phyloP scores from a whole-genome alignment of 1,140 invertebrate genomes.

The Drosophila setifemur region DNA sequence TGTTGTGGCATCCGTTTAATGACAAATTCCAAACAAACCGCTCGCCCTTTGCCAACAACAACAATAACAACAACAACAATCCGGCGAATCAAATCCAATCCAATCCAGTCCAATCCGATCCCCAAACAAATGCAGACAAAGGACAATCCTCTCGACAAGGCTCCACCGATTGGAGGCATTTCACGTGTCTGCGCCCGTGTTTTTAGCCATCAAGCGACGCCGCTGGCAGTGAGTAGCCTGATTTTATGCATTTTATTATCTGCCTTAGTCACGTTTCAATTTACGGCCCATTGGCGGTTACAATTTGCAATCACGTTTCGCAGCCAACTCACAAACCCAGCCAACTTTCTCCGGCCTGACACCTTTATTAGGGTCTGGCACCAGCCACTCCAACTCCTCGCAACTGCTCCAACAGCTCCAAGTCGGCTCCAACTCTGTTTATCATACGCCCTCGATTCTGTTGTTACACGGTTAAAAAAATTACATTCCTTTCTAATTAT shows the following conservation, averaged over 20 bases:
- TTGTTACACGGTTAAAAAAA: constrained; percentile 13
- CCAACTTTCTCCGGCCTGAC: constrained; percentile 67
- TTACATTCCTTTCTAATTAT: too few species aligned
- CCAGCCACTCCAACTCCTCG: constrained; percentile 45
- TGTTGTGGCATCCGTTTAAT: constrained; percentile 54
- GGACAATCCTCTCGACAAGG: constrained; percentile 1
- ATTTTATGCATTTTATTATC: constrained; percentile 82
- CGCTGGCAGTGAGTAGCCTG: constrained; percentile 67
- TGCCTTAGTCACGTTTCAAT: constrained; percentile 82
- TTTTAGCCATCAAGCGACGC: constrained; percentile 41
- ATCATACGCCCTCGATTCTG: constrained; percentile 60
- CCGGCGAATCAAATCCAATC: constrained; percentile 28
- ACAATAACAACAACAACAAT: too few species aligned
- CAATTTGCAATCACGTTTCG: constrained; percentile 82
- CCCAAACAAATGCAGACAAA: constrained; percentile 38
- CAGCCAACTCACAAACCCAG: constrained; percentile 17
- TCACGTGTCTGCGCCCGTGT: constrained; percentile 59
- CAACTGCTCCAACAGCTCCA: constrained; percentile 19
- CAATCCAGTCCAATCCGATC: constrained; percentile 25
- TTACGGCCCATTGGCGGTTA: constrained; percentile 82
- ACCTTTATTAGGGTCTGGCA: constrained; percentile 70
- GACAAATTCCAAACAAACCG: constrained; percentile 62
- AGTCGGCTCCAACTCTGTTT: constrained; percentile 51
- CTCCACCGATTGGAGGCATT: constrained; percentile 15
- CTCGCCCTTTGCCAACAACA: constrained; percentile 10